phyloP scores from a whole-genome alignment of 2,797 vertebrate species.

The Hydrophis major region DNA sequence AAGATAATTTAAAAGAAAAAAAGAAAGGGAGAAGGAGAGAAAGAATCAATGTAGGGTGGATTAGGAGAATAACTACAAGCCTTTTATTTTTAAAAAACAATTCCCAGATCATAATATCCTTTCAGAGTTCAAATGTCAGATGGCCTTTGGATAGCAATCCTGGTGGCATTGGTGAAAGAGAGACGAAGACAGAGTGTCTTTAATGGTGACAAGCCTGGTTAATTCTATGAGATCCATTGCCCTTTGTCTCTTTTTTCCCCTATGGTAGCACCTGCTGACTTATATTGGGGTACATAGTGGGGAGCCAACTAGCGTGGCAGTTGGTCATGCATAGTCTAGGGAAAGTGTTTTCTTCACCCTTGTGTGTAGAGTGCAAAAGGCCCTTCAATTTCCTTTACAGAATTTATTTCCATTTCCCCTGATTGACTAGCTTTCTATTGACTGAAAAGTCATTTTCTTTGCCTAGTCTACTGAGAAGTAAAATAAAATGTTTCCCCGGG shows the following conservation, averaged over 20 bases:
- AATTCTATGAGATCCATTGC: constrained; percentile 50
- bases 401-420: constrained; percentile 44
- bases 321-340: constrained; percentile 45
- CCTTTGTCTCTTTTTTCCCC: constrained; percentile 56
- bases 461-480: constrained; percentile 56
- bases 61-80: constrained; percentile 52
- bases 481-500: constrained; percentile 50
- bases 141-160: constrained; percentile 43
- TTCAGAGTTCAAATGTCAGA: constrained; percentile 61
- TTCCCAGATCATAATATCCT: constrained; percentile 55
- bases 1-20: background rate
- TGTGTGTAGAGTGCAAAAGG: constrained; percentile 46
- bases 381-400: constrained; percentile 47
- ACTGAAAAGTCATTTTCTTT: constrained; percentile 59
- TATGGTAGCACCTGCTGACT: constrained; percentile 48
- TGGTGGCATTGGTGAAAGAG: constrained; percentile 52
- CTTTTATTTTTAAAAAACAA: constrained; percentile 59
- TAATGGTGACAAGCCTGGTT: constrained; percentile 54
- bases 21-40: constrained; percentile 12
- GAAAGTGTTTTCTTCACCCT: constrained; percentile 47
- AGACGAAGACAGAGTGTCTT: constrained; percentile 40
- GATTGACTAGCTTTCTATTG: constrained; percentile 62
- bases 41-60: background rate
- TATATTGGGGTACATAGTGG: constrained; percentile 1
- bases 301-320: constrained; percentile 33